phyloP scores from a whole-genome alignment of 2,113 vertebrate species.

The Eurypyga helias region DNA sequence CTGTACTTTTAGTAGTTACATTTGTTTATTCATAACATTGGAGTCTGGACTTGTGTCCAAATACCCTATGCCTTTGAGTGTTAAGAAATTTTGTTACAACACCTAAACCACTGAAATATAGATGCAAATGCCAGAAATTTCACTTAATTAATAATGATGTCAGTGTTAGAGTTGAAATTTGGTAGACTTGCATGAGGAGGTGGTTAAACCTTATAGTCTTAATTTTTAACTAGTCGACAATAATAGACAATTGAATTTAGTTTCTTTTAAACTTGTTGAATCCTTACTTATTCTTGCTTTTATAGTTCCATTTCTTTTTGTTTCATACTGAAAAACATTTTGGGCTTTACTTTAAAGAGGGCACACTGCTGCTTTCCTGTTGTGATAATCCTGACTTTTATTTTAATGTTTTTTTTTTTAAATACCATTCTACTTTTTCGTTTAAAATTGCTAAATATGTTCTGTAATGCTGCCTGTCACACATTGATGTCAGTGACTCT shows the following conservation, averaged over 20 bases:
- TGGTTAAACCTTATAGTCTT: not conserved
- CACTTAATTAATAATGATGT: not conserved
- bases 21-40: not conserved
- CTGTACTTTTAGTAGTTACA: not conserved
- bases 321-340: not conserved
- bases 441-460: constrained; percentile 75
- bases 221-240: constrained; percentile 6
- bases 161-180: constrained; percentile 24
- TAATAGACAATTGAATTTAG: constrained; percentile 5
- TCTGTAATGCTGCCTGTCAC: constrained; percentile 76
- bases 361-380: not conserved
- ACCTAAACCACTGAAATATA: not conserved
- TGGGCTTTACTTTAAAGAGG: constrained; percentile 28
- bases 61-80: not conserved
- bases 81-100: not conserved
- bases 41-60: not conserved
- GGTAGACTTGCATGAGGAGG: constrained; percentile 2
- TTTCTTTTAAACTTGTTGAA: constrained; percentile 67
- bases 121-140: not conserved
- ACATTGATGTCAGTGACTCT: constrained; percentile 82
- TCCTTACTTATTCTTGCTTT: not conserved
- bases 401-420: not conserved
- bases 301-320: constrained; percentile 10
- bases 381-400: constrained; percentile 45
- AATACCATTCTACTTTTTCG: constrained; percentile 69